These are phyloP conservation scores for Lutraria rhynchaena DNA, from an alignment of 1,140 invertebrate genomes.

Conservation along the genomic window DNA sequence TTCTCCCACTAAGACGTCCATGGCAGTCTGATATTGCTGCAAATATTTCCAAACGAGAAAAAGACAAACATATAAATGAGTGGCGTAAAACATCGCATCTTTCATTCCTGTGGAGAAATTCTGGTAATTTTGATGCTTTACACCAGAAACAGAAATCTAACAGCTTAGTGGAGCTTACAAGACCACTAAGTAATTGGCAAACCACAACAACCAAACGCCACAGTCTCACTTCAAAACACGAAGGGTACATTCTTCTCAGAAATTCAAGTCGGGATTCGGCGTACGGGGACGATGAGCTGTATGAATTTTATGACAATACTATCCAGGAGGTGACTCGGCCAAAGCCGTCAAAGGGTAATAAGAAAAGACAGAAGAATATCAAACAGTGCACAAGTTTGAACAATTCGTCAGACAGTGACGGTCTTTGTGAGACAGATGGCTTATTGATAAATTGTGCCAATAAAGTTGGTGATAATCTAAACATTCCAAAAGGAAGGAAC, in stretches of 20 bases:
- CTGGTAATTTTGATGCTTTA: conserved; percentile 56
- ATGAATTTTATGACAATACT: conserved; percentile 48
- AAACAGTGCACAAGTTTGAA: neutral
- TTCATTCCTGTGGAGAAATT: conserved; percentile 68
- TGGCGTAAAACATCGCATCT: conserved; percentile 70
- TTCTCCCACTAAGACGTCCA: neutral
- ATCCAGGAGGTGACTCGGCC: conserved; percentile 1
- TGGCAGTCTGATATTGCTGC: conserved; percentile 4
- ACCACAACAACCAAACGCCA: conserved; percentile 64
- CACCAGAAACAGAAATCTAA: conserved; percentile 70
- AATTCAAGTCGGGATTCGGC: conserved; percentile 64
- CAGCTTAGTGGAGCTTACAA: conserved; percentile 70
- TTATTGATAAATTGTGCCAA: neutral
- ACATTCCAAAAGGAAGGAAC: conserved; percentile 31
- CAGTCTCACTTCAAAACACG: conserved; percentile 71
- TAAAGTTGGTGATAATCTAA: neutral
- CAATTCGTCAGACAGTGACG: conserved; percentile 7
- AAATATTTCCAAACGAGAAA: conserved; percentile 25
- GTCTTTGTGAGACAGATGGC: conserved; percentile 7
- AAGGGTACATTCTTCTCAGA: conserved; percentile 70
- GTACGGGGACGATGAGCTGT: conserved; percentile 67
- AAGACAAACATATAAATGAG: conserved; percentile 69
- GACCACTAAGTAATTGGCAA: conserved; percentile 56
- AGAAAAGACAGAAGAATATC: neutral
- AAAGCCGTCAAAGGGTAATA: neutral